A percentile compares a stretch with the other conserved stretches of the same genome.
phyloP scores from a whole-genome alignment of 2,888 invertebrate genomes.

The Xylophagus ater region DNA sequence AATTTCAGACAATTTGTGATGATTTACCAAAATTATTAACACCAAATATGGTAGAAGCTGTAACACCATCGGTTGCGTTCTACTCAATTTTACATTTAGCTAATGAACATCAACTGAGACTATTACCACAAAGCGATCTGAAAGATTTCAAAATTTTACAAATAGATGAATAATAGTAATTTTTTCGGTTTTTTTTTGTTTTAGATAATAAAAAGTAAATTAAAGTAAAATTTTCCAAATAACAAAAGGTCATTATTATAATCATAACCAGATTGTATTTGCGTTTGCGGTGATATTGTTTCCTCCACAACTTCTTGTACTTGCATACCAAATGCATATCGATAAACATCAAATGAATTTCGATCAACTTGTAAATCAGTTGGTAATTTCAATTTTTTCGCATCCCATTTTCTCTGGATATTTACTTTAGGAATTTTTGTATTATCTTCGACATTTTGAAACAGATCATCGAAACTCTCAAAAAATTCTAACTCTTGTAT shows the following conservation, averaged over 20 bases:
- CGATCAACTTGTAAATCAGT: conserved; percentile 29
- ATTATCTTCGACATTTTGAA: conserved; percentile 26
- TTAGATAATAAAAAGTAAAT: no score
- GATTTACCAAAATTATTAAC: conserved; percentile 47
- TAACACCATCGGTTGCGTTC: conserved; percentile 68
- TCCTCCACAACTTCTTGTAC: conserved; percentile 20
- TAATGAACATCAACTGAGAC: conserved; percentile 60
- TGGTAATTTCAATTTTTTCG: conserved; percentile 34
- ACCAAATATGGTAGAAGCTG: conserved; percentile 53
- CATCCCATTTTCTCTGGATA: conserved; percentile 36
- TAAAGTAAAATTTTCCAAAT: no score
- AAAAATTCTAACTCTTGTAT: conserved; percentile 28
- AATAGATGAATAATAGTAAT: conserved; percentile 17
- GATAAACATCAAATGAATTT: conserved; percentile 27
- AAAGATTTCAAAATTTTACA: conserved; percentile 43
- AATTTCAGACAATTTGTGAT: conserved; percentile 47
- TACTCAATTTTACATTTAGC: conserved; percentile 73
- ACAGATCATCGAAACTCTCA: conserved; percentile 27
- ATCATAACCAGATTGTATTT: conserved; percentile 36
- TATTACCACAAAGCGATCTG: conserved; percentile 43
- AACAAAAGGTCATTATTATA: no score
- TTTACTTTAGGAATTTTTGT: conserved; percentile 27
- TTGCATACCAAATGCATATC: conserved; percentile 28
- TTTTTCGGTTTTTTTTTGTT: not conserved
- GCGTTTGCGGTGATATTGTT: conserved; percentile 12